These are phyloP conservation scores for Hyalella azteca DNA, from an alignment of 2,888 invertebrate species.

Conservation along the genomic window DNA sequence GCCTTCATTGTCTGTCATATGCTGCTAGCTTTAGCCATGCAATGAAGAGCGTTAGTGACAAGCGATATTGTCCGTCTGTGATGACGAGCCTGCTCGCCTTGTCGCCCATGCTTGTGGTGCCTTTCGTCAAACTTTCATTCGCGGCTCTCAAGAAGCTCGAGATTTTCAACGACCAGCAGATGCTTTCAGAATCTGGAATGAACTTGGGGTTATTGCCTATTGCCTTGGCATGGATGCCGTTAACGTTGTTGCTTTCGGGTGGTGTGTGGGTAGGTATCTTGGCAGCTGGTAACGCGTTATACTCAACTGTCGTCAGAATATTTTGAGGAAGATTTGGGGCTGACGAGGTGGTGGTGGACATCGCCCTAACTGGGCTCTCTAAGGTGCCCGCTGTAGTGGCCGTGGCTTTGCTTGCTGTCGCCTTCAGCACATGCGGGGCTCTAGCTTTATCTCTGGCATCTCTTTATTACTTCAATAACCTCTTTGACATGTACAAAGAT, in stretches of 20 bases:
- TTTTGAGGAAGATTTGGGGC: conserved; percentile 45
- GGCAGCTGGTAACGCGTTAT: conserved; percentile 40
- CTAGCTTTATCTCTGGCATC: conserved; percentile 73
- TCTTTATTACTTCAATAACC: conserved; percentile 73
- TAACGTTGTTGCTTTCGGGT: conserved; percentile 39
- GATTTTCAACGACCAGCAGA: conserved; percentile 40
- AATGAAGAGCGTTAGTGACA: conserved; percentile 46
- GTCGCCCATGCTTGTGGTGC: conserved; percentile 47
- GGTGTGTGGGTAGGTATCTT: conserved; percentile 44
- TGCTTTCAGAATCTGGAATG: conserved; percentile 41
- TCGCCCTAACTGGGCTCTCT: conserved; percentile 65
- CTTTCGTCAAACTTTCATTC: conserved; percentile 45
- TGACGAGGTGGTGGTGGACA: conserved; percentile 54
- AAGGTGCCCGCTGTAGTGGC: conserved; percentile 75
- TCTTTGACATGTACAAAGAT: conserved; percentile 78
- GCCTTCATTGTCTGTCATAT: conserved; percentile 46
- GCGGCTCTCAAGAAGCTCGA: conserved; percentile 44
- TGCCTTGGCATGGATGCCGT: conserved; percentile 42
- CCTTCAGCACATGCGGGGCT: conserved; percentile 76
- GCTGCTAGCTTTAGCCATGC: conserved; percentile 47
- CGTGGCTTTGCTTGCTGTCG: conserved; percentile 70
- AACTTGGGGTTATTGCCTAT: conserved; percentile 43
- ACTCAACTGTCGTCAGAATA: conserved; percentile 45
- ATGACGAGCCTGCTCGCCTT: conserved; percentile 45
- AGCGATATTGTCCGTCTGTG: conserved; percentile 47